phyloP scores from a whole-genome alignment of 1,140 invertebrate genomes.

The Saccostrea cuccullata region DNA sequence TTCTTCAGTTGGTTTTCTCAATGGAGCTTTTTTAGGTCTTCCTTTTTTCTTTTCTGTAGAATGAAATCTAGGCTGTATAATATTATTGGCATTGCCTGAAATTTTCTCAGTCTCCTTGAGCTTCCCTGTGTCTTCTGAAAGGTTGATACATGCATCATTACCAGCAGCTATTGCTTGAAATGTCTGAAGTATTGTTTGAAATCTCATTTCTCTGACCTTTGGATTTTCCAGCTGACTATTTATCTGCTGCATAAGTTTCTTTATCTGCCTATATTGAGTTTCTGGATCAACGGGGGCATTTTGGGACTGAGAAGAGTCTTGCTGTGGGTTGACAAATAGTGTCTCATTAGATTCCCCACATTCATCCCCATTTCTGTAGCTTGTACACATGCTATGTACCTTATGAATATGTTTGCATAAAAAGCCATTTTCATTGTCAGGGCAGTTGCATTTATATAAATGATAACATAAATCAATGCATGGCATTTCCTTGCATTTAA shows the following conservation, averaged over 20 bases:
- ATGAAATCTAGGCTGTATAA: conserved; percentile 37
- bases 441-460: conserved; percentile 10
- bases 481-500: conserved; percentile 36
- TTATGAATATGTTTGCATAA: conserved; percentile 42
- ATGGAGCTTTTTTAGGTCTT: conserved; percentile 25
- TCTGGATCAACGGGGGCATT: not conserved
- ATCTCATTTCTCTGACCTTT: conserved; percentile 1
- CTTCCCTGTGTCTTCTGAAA: not conserved
- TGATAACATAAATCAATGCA: conserved; percentile 29
- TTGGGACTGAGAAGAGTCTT: not conserved
- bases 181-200: conserved; percentile 16
- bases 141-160: conserved; percentile 35
- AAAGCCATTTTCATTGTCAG: not conserved
- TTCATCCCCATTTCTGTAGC: not conserved
- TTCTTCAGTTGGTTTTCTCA: conserved; percentile 31
- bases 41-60: conserved; percentile 31
- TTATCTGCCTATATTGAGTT: not conserved
- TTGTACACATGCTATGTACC: not conserved
- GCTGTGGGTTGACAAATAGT: not conserved
- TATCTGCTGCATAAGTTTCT: not conserved
- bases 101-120: conserved; percentile 23
- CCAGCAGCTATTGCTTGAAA: not conserved
- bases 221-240: not conserved
- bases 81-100: conserved; percentile 41
- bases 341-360: not conserved